Evolutionary conservation across 2,888 invertebrate genomes (phyloP), one percentile per base, ranked within the genome.

Genomic region (Plebejus argus): DNA sequence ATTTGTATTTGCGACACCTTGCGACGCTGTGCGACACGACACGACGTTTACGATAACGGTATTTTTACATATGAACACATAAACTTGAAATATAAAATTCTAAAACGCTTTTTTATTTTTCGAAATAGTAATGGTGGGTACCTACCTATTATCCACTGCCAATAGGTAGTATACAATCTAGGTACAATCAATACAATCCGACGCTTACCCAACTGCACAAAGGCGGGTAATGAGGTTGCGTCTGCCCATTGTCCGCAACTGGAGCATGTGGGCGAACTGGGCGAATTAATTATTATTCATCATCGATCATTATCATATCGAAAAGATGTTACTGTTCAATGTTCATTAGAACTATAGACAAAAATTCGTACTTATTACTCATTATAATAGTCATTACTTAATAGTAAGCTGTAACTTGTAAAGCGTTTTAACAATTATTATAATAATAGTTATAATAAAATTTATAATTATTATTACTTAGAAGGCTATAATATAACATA

Each of bases 221-320:
- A 23, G 66, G 66, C 15, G 28, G 28, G 15, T 66, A 66, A 66
- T 66, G 66, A 66, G 66, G 66, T 66, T 66, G 18, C 66, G 66
- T 66, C 66, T 66, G 66, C 28, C 28, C 28, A 66, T 66, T 66
- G 66, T 66, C 66, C 66, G 20, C 28, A 66, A 66, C 28, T 66
- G 28, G 66, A 33, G 66, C 28, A 66, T 33, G 33, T 66, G 28
- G 66, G 66, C 66, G 28, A 28, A 2, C 1, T 28, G 28, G 28
- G 28, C 2, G 61, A 66, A 66, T 33, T 66, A 28, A 66, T 66
- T 33, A 66, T 66, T 66, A 66, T 61, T 61, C 61, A 61, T 66
- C 28, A 66, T 66, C 15, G 28, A 33, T 28, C 15, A 33, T 66
- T 66, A 66, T 28, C 15, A 28, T 66, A 66, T 66, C 15, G 66